Conservation (phyloP, 2,113 vertebrate species). For the Neopipo cinnamomea region DNA sequence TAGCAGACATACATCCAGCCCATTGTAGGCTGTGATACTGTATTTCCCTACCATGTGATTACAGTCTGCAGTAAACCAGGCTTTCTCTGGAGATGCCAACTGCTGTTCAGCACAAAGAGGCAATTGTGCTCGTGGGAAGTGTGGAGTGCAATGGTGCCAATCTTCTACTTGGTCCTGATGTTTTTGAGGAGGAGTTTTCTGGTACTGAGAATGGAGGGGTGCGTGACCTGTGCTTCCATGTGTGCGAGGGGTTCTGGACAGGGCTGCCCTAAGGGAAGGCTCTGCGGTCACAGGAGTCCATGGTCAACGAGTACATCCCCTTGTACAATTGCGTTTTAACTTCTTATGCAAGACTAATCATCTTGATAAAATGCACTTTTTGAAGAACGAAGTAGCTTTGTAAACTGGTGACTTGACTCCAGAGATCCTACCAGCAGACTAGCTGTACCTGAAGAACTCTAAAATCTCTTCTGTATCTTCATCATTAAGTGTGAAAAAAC, state of each 20-base stretch:
- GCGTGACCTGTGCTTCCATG: background rate
- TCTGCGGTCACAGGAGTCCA: background rate
- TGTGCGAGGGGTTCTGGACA: background rate
- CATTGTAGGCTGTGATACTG: background rate
- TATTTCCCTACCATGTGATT: background rate
- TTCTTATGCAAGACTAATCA: background rate
- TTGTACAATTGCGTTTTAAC: background rate
- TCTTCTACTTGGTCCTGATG: accelerated
- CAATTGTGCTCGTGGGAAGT: accelerated
- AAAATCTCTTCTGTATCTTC: background rate
- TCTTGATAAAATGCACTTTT: background rate
- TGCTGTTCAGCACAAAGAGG: background rate
- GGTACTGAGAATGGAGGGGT: background rate
- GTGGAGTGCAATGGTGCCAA: background rate
- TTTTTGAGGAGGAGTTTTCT: background rate
- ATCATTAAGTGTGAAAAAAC: background rate
- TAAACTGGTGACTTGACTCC: background rate
- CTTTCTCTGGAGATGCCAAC: background rate
- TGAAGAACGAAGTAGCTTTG: background rate
- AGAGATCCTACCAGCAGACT: background rate
- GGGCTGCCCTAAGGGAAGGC: background rate
- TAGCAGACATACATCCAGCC: background rate
- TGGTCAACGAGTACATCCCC: background rate
- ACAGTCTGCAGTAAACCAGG: background rate
- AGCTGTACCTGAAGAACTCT: background rate